Percentiles rank a stretch among this genome's conserved stretches.
phyloP scores from a whole-genome alignment of 2,113 vertebrate genomes.

The Pogona vitticeps region DNA sequence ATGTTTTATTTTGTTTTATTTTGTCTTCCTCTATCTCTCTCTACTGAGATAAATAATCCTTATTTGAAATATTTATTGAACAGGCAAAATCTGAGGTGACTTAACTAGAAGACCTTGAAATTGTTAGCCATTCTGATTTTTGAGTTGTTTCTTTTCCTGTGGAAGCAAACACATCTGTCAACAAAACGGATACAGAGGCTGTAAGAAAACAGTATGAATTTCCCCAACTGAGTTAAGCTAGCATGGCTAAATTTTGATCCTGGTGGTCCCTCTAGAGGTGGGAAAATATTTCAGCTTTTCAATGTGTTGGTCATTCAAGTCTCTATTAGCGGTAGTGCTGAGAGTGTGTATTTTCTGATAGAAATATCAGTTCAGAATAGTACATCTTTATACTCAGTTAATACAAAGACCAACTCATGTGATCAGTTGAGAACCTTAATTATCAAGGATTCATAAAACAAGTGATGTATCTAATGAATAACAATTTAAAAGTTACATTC shows the following conservation, averaged over 20 bases:
- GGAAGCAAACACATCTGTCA: background rate
- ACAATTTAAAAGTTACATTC: too few species aligned
- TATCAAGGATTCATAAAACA: background rate
- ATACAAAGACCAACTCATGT: background rate
- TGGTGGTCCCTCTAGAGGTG: constrained; percentile 74
- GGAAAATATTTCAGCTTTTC: constrained; percentile 27
- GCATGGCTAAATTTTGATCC: constrained; percentile 55
- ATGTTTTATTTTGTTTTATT: background rate
- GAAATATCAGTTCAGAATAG: background rate
- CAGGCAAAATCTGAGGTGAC: background rate
- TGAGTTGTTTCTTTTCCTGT: background rate
- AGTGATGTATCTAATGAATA: too few species aligned
- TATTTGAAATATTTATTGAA: background rate
- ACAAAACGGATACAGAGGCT: background rate
- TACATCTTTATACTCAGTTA: background rate
- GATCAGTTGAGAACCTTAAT: background rate
- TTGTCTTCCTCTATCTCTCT: background rate
- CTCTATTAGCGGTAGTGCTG: background rate
- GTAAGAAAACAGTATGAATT: background rate
- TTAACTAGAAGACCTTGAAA: background rate
- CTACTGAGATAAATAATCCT: background rate
- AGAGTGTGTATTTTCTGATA: rapidly evolving
- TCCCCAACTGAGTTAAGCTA: background rate
- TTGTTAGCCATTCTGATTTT: background rate
- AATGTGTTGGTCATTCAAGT: background rate